phyloP scores from a whole-genome alignment of 2,797 vertebrate species.

The Neoniphon sammara region DNA sequence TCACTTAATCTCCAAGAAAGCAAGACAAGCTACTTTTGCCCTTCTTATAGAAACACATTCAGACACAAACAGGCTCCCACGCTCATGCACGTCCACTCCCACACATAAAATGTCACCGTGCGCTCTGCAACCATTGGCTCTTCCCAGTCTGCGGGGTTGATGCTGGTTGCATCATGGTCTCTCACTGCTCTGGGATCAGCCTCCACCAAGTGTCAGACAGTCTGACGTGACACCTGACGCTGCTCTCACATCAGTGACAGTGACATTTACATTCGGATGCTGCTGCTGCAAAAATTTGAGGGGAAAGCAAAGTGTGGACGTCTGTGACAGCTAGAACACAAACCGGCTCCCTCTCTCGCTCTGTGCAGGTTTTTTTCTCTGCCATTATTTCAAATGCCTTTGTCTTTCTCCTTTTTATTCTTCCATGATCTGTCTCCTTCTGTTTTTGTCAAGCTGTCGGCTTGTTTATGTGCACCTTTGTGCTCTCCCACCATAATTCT shows the following conservation, averaged over 20 bases:
- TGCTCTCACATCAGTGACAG: constrained; percentile 38
- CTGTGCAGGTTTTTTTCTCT: constrained; percentile 50
- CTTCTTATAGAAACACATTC: constrained; percentile 7
- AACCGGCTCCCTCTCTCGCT: constrained; percentile 49
- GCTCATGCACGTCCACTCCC: constrained; percentile 52
- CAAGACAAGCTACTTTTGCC: constrained; percentile 27
- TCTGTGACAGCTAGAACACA: constrained; percentile 59
- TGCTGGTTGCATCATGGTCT: constrained; percentile 34
- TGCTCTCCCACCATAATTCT: constrained; percentile 46
- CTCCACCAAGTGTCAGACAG: constrained; percentile 36
- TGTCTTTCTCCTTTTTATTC: constrained; percentile 50
- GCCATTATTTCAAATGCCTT: constrained; percentile 53
- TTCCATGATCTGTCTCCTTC: constrained; percentile 69
- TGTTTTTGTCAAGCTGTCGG: constrained; percentile 65
- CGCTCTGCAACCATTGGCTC: constrained; percentile 42
- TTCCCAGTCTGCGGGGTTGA: constrained; percentile 38
- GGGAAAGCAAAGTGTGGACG: constrained; percentile 50
- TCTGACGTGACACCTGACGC: constrained; percentile 53
- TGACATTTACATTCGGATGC: constrained; percentile 60
- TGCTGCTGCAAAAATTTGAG: constrained; percentile 25
- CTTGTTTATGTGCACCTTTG: constrained; percentile 56
- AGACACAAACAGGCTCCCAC: constrained; percentile 36
- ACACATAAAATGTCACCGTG: constrained; percentile 30
- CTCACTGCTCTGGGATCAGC: constrained; percentile 30
- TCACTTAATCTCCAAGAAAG: constrained; percentile 42